Conservation (phyloP, 2,888 invertebrate species). For the Meteorus colon region DNA sequence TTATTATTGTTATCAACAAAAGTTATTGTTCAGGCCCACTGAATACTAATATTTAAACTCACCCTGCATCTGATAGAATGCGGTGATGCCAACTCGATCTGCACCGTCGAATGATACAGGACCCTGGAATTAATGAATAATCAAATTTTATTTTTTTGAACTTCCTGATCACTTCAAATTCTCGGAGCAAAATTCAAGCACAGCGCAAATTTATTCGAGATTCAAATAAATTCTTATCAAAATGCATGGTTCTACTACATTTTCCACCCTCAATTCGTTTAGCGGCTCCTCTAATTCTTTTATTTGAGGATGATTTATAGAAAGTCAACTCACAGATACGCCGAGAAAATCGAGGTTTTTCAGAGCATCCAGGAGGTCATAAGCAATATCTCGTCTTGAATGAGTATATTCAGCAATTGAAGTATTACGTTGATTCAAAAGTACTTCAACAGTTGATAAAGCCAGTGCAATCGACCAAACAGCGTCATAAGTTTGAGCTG, state of each 20-base stretch:
- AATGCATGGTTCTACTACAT: not conserved
- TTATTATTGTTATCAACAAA: too few relatives aligned
- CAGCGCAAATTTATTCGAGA: not conserved
- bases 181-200: not conserved
- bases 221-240: not conserved
- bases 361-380: conserved; percentile 82
- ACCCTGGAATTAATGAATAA: conserved; percentile 78
- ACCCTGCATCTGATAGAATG: conserved; percentile 93
- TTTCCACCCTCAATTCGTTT: not conserved
- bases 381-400: conserved; percentile 82
- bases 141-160: conserved; percentile 24
- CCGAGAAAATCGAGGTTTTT: conserved; percentile 86
- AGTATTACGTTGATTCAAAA: conserved; percentile 74
- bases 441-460: conserved; percentile 79
- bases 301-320: not conserved
- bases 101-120: conserved; percentile 92
- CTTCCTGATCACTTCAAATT: not conserved
- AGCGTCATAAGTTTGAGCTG: conserved; percentile 90
- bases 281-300: not conserved
- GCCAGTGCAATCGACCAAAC: conserved; percentile 92
- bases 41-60: conserved; percentile 56
- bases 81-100: conserved; percentile 90
- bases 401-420: conserved; percentile 82
- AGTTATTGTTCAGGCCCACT: too few relatives aligned
- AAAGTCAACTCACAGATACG: conserved; percentile 83